Conservation (phyloP, 2,113 vertebrate genomes). For the Cyprinodon tularosa region DNA sequence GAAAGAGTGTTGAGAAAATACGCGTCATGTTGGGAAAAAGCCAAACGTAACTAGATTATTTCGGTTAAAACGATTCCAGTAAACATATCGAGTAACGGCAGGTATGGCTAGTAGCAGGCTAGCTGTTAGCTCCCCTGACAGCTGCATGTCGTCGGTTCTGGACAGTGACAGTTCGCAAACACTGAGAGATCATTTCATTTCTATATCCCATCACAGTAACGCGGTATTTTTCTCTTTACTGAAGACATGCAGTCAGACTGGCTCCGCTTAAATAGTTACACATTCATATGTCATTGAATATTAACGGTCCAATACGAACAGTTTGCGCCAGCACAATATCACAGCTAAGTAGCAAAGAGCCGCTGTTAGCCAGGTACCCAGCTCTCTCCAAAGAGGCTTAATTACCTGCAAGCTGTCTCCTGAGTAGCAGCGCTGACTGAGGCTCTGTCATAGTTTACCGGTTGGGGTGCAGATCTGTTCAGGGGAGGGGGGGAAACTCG, state of each 20-base stretch:
- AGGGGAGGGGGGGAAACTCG: slow-evolving; percentile 37
- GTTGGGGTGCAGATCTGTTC: slow-evolving; percentile 39
- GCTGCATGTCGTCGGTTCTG: slow-evolving; percentile 34
- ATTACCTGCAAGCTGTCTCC: slow-evolving; percentile 97
- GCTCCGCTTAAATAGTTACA: no score
- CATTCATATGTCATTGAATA: background rate
- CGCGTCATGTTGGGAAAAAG: background rate
- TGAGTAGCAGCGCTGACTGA: slow-evolving; percentile 94
- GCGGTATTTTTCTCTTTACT: background rate
- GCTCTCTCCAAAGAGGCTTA: slow-evolving; percentile 35
- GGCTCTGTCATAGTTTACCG: slow-evolving; percentile 89
- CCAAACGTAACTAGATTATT: background rate
- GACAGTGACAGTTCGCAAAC: slow-evolving; percentile 36
- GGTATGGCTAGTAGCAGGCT: slow-evolving; percentile 45
- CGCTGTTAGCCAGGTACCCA: slow-evolving; percentile 31
- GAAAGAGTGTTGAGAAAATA: accelerated
- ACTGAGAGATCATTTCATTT: background rate
- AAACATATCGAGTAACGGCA: slow-evolving; percentile 41
- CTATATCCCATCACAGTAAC: background rate
- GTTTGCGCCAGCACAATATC: slow-evolving; percentile 54
- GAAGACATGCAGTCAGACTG: background rate
- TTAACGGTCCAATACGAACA: slow-evolving; percentile 37
- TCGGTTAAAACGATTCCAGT: slow-evolving; percentile 22
- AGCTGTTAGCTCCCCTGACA: slow-evolving; percentile 25
- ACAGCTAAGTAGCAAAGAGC: slow-evolving; percentile 29